These are phyloP conservation scores for Urocynchramus pylzowi DNA, from an alignment of 2,113 vertebrate species.

Conservation along the genomic window DNA sequence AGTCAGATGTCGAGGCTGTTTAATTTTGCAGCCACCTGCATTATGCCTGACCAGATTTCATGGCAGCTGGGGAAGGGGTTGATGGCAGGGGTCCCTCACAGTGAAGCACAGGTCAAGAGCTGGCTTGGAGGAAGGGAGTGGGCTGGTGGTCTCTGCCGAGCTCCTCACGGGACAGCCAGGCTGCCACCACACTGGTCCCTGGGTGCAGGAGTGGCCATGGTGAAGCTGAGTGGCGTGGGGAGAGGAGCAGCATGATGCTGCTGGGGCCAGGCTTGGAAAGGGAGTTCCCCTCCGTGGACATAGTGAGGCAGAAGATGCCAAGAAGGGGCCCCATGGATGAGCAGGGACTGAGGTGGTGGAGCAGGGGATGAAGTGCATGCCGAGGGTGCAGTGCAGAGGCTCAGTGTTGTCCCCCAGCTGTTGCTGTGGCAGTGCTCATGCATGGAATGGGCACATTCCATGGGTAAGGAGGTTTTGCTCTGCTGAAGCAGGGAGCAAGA, in stretches of 20 bases:
- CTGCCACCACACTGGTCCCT: fast-evolving
- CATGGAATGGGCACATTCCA: background rate
- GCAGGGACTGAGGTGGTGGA: background rate
- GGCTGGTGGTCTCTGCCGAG: fast-evolving
- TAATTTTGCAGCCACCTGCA: background rate
- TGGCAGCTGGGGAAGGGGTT: background rate
- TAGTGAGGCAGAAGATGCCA: background rate
- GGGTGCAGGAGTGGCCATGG: background rate
- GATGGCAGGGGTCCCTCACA: background rate
- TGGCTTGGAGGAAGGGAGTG: background rate
- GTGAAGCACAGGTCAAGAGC: background rate
- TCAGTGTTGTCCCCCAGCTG: background rate
- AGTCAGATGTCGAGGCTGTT: background rate
- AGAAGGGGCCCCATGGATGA: fast-evolving
- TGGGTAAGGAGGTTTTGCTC: background rate
- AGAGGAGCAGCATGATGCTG: background rate
- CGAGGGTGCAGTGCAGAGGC: fast-evolving
- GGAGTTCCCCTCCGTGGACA: background rate
- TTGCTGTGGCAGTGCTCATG: background rate
- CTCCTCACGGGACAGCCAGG: background rate
- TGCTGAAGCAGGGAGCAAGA: background rate
- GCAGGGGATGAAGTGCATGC: background rate
- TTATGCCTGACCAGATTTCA: background rate
- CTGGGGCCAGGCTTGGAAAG: background rate
- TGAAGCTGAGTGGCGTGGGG: fast-evolving